Conservation (phyloP, 1,140 invertebrate species). For the Teleopsis dalmanni region DNA sequence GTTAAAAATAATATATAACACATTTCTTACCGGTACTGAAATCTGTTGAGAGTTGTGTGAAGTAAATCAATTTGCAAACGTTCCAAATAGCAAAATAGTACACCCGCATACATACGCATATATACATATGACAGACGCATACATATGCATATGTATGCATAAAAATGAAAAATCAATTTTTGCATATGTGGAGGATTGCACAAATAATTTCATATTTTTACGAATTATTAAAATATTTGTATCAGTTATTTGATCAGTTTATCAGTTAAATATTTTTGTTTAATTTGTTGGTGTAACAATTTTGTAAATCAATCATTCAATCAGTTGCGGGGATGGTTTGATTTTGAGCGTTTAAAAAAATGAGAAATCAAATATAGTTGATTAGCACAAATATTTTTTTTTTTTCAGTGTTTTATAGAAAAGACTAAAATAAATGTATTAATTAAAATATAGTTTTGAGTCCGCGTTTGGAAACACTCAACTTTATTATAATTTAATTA, state of each 20-base stretch:
- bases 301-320: conserved; percentile 3
- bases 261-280: neutral
- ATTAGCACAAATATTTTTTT: conserved; percentile 6
- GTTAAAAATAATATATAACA: conserved; percentile 5
- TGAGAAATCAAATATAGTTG: conserved; percentile 9
- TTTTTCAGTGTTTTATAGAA: conserved; percentile 2
- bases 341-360: conserved; percentile 9
- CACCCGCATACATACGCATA: no score
- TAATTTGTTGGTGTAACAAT: no score
- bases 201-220: neutral
- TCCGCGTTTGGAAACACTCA: no score
- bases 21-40: conserved; percentile 41
- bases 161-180: no score
- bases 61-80: no score
- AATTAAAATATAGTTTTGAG: no score
- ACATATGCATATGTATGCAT: no score
- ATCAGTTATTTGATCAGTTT: neutral
- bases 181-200: conserved; percentile 20
- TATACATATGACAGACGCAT: no score
- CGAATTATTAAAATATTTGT: neutral
- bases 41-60: conserved; percentile 19
- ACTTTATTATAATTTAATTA: no score
- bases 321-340: conserved; percentile 2
- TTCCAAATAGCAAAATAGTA: no score
- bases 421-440: conserved; percentile 6